Base-by-base conservation (phyloP, 2,888 invertebrate genomes). In the Trichopoda pennipes region DNA sequence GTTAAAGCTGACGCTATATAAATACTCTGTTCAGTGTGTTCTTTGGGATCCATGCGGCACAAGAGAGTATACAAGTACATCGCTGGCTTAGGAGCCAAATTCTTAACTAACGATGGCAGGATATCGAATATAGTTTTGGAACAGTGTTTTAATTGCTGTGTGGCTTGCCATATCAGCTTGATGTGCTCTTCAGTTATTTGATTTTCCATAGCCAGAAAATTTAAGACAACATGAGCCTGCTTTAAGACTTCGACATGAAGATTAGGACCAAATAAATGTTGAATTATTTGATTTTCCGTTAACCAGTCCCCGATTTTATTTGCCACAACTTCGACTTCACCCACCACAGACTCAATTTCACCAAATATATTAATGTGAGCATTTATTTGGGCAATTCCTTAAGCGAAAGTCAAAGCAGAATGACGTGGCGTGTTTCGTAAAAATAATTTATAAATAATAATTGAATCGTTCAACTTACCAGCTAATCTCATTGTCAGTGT, bases 201-300 rank as follows among this genome's bases (percentile, higher is more conserved):
- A 51, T 96, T 96, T 91, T 98, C 98, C 91, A 97, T 96, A 0
- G 98, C 98, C 83, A 98, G 92, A 90, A 98, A 97, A 91, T 97
- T 97, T 63, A 98, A 92, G 84, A 98, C 96, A 87, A 97, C 95
- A 91, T 98, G 98, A 85, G 98, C 97, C 53, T 98, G 98, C 90
- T 98, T 98, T 83, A 98, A 97, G 16, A 97, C 94, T 86, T 98
- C 98, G 51, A 98, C 98, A 92, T 98, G 98, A 85, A 98, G 93
- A 92, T 98, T 98, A 38, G 98, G 98, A n/a, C 98, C 98, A 92
- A 98, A 98, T 79, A 98, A 94, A 90, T 98, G 97, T 86, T 97
- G 95, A 85, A 98, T 96, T 83, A 98, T 97, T 89, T 96, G 96
- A 90, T 97, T 96, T 85, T 94, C 94, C 0, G 96, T 95, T 21